Conservation (phyloP, 1,140 invertebrate species). For the Drosophila mojavensis region DNA sequence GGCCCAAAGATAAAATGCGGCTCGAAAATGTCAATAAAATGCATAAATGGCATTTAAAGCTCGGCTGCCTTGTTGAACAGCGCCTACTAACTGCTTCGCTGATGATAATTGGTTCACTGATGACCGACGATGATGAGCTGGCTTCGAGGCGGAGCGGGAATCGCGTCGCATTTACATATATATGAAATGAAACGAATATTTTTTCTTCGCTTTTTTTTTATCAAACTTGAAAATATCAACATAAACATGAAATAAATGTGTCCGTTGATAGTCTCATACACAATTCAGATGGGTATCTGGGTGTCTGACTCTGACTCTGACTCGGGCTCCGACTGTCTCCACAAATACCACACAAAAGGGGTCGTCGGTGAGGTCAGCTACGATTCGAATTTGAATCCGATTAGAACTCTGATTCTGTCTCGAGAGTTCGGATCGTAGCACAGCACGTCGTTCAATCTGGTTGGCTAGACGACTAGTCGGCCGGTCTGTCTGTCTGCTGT, state of each 20-base stretch:
- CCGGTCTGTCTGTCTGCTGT: too few relatives aligned
- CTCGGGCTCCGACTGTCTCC: conserved; percentile 12
- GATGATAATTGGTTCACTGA: conserved; percentile 63
- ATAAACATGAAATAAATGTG: conserved; percentile 83
- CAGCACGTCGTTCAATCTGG: conserved; percentile 37
- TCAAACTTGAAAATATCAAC: conserved; percentile 81
- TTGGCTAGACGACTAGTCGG: neutral
- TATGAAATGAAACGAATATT: conserved; percentile 65
- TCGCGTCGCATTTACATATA: conserved; percentile 66
- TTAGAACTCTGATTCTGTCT: conserved; percentile 7
- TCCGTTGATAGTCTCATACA: conserved; percentile 81
- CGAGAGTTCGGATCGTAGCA: conserved; percentile 19
- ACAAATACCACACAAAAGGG: conserved; percentile 61
- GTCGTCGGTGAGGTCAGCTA: conserved; percentile 63
- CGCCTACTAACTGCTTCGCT: conserved; percentile 57
- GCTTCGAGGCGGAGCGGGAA: conserved; percentile 2
- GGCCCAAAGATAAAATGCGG: conserved; percentile 37
- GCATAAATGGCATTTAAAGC: conserved; percentile 54
- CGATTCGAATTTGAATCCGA: conserved; percentile 14
- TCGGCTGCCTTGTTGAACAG: conserved; percentile 32
- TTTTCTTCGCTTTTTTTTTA: conserved; percentile 47
- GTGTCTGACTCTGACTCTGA: conserved; percentile 9
- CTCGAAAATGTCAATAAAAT: conserved; percentile 67
- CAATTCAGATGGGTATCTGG: conserved; percentile 74
- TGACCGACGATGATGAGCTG: conserved; percentile 49